Conservation (phyloP, 1,140 invertebrate species). For the Hetaerina americana region DNA sequence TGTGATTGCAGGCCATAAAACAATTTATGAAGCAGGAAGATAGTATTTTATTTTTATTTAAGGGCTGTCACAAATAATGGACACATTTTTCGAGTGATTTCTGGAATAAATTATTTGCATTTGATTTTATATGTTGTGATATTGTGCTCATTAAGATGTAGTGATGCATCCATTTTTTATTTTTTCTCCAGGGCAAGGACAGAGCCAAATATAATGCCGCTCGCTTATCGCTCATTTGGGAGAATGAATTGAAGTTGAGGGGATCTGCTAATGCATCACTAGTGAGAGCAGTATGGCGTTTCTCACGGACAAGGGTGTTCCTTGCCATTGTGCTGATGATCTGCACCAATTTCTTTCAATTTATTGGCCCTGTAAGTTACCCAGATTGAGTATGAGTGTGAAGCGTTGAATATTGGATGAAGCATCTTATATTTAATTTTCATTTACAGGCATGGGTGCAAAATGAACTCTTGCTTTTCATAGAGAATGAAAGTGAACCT, state of each 20-base stretch:
- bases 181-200: not conserved
- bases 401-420: not conserved
- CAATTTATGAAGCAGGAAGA: no score
- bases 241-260: slow-evolving; percentile 30
- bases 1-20: no score
- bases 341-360: slow-evolving; percentile 39
- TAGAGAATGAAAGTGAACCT: slow-evolving; percentile 11
- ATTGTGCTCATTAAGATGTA: no score
- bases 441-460: slow-evolving; percentile 15
- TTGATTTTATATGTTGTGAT: no score
- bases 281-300: slow-evolving; percentile 35
- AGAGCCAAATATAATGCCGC: not conserved
- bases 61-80: no score
- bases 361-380: slow-evolving; percentile 44
- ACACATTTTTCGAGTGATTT: no score
- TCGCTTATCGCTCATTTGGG: slow-evolving; percentile 33
- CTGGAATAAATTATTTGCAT: no score
- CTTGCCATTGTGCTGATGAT: slow-evolving; percentile 36
- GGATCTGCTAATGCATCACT: slow-evolving; percentile 33
- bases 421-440: not conserved
- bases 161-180: not conserved
- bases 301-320: slow-evolving; percentile 39
- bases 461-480: slow-evolving; percentile 12
- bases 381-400: not conserved
- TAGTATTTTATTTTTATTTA: no score